These are phyloP conservation scores for Ceuthmochares aereus DNA, from an alignment of 2,113 vertebrate species.

Conservation along the genomic window DNA sequence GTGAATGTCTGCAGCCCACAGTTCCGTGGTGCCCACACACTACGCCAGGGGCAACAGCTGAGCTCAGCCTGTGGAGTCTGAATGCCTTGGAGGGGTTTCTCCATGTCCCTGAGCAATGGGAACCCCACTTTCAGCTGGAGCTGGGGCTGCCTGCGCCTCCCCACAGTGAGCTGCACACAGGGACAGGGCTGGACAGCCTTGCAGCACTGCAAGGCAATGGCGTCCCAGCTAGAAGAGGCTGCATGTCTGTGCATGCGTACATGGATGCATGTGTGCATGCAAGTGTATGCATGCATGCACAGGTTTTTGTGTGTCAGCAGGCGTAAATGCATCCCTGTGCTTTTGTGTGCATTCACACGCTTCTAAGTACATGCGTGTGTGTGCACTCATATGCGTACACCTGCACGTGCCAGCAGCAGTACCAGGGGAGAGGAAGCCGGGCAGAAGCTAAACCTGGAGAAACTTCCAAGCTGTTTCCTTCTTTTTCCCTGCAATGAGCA, in stretches of 20 bases:
- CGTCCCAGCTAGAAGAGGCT: not conserved
- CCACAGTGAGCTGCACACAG: rapidly evolving
- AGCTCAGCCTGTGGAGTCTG: rapidly evolving
- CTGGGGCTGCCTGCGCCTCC: not conserved
- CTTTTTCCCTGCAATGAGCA: not conserved
- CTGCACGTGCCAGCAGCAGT: rapidly evolving
- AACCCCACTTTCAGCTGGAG: rapidly evolving
- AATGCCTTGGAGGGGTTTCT: not conserved
- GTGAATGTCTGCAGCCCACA: not conserved
- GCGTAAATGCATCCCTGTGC: not conserved
- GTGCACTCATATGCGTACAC: rapidly evolving
- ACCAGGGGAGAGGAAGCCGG: rapidly evolving
- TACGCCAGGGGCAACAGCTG: not conserved
- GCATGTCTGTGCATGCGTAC: rapidly evolving
- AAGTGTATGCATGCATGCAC: no score
- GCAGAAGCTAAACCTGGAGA: not conserved
- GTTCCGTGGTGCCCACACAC: rapidly evolving
- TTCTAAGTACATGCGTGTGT: rapidly evolving
- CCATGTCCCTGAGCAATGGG: rapidly evolving
- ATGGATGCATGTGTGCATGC: rapidly evolving
- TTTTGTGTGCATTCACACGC: no score
- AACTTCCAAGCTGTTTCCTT: not conserved
- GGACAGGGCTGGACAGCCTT: rapidly evolving
- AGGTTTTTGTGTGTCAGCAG: rapidly evolving
- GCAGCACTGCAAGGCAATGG: rapidly evolving